phyloP scores from a whole-genome alignment of 2,888 invertebrate species.

The Thera britannica region DNA sequence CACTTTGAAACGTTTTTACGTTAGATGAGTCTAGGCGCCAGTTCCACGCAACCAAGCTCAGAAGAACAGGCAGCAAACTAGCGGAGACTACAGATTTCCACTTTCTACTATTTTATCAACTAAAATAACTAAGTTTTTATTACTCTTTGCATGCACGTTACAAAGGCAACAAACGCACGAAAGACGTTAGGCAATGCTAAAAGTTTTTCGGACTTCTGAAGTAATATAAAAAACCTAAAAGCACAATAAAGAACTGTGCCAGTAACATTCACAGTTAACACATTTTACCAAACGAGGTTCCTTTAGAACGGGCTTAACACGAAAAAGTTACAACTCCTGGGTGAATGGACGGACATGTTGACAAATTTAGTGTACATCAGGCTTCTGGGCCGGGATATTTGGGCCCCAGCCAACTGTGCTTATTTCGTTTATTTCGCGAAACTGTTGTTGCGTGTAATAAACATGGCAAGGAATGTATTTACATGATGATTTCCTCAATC shows the following conservation, averaged over 20 bases:
- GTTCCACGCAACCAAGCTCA: no score
- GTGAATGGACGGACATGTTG: conserved; percentile 53
- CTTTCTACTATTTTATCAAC: not conserved
- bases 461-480: conserved; percentile 56
- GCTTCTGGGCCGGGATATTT: conserved; percentile 52
- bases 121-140: no score
- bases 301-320: conserved; percentile 20
- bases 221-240: conserved; percentile 10
- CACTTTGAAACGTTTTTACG: no score
- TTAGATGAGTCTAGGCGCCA: no score
- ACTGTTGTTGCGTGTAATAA: conserved; percentile 63
- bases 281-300: conserved; percentile 28
- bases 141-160: not conserved
- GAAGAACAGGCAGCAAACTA: no score
- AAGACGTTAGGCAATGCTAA: not conserved
- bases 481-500: conserved; percentile 54
- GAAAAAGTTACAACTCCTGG: conserved; percentile 39
- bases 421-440: conserved; percentile 62
- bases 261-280: conserved; percentile 20
- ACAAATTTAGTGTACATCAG: conserved; percentile 59
- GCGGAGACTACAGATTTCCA: not conserved
- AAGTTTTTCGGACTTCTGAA: not conserved
- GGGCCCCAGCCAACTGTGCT: conserved; percentile 65
- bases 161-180: not conserved
- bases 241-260: conserved; percentile 5